Evolutionary conservation across 2,113 vertebrate species (phyloP).

Genomic region (Mobula hypostoma): DNA sequence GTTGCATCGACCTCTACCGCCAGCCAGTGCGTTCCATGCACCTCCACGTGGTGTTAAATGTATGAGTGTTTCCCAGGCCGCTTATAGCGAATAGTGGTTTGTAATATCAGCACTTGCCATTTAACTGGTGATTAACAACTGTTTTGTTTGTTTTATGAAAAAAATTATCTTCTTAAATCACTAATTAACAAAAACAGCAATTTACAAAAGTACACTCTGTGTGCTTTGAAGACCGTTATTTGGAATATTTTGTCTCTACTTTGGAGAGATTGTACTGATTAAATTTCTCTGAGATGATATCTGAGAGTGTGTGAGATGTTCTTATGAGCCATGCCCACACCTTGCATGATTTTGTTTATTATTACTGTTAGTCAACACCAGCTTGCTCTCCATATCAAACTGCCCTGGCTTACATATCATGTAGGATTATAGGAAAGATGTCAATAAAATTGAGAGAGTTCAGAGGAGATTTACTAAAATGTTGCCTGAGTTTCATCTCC

Average conservation of each 20-base stretch:
- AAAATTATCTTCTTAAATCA: background rate
- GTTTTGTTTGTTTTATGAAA: background rate
- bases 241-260: background rate
- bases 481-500: too few relatives aligned
- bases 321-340: background rate
- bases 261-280: background rate
- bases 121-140: background rate
- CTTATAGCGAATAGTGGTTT: background rate
- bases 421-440: too few relatives aligned
- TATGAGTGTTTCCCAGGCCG: background rate
- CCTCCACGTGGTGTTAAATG: background rate
- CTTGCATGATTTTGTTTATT: background rate
- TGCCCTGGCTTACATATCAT: too few relatives aligned
- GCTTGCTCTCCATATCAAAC: too few relatives aligned
- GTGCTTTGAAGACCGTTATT: background rate
- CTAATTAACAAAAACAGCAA: background rate
- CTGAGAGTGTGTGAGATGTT: too few relatives aligned
- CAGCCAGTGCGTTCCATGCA: too few relatives aligned
- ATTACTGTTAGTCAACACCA: background rate
- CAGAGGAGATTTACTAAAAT: too few relatives aligned
- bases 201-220: too few relatives aligned
- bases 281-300: background rate
- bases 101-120: background rate
- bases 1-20: too few relatives aligned
- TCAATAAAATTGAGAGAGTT: too few relatives aligned